phyloP scores from a whole-genome alignment of 2,113 vertebrate genomes.

The Barbus barbus region DNA sequence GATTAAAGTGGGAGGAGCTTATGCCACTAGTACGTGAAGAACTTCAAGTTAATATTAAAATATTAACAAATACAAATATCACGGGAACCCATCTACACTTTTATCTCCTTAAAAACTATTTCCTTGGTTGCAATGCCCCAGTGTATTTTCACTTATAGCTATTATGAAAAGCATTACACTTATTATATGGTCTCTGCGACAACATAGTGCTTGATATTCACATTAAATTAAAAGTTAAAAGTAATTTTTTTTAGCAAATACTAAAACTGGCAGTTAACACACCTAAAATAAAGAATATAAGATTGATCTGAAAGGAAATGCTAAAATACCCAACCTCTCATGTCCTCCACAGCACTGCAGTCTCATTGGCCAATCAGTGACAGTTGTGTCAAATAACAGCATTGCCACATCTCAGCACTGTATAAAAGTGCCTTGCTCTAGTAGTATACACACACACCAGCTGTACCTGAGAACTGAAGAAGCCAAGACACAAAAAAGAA shows the following conservation, averaged over 20 bases:
- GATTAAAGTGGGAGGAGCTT: background rate
- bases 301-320: background rate
- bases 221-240: background rate
- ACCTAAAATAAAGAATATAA: background rate
- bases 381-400: background rate
- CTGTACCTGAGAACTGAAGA: background rate
- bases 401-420: background rate
- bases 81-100: background rate
- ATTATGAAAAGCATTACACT: background rate
- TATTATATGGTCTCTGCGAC: background rate
- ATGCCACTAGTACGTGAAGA: background rate
- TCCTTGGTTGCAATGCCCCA: background rate
- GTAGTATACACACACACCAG: background rate
- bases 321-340: background rate
- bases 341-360: background rate
- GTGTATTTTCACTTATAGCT: background rate
- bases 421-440: background rate
- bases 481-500: background rate
- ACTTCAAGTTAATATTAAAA: background rate
- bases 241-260: background rate
- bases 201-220: background rate
- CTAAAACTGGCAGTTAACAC: background rate
- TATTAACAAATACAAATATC: background rate
- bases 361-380: background rate
- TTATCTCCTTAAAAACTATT: background rate